Evolutionary conservation across 1,140 invertebrate genomes (phyloP), one percentile per base, ranked within the genome.

Genomic region (Rhopalosiphum maidis): DNA sequence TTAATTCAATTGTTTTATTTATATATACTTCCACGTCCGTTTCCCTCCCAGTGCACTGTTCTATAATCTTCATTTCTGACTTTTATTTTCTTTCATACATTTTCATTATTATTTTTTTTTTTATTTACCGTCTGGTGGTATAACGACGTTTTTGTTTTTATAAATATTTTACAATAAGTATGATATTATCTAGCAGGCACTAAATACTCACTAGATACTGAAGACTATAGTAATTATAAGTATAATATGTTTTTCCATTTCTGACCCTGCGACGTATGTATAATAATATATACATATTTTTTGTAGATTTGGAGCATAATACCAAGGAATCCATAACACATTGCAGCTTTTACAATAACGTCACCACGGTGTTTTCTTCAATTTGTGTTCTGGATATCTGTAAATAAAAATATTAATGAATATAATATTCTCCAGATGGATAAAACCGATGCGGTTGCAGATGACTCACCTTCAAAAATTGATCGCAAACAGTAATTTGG

Each of bases 1-100:
- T 60, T 68, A 90, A 90, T 90, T 90, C 89, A 90, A 90, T 90
- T 90, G 55, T 90, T 90, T 89, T 51, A 35, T 37, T 55, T 90
- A 54, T 54, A 8, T 23, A 15, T 60, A 90, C n/a, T 90, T 90
- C 54, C 54, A 18, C 37, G 37, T 90, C 55, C 54, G 54, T 90
- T 90, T 90, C 37, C 18, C 5, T n/a, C 30, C 37, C 22, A 1
- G n/a, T n/a, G 85, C 8, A 55, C 35, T 35, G 22, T 55, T 90
- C 22, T 68, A n/a, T 43, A 46, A 60, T 60, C 54, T 11, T 68
- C 43, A 43, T 90, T 90, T 90, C 11, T 54, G 35, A 1, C 35
- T 5, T 88, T 88, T 51, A 7, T 51, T 54, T 88, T 88, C 48
- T 35, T 68, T 68, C 37, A 88, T 35, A 8, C n/a, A 7, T 88